Percentiles rank a stretch among this genome's conserved stretches.
These are phyloP conservation scores for Himalopsyche anomala DNA, from an alignment of 2,888 invertebrate genomes.

Conservation along the genomic window DNA sequence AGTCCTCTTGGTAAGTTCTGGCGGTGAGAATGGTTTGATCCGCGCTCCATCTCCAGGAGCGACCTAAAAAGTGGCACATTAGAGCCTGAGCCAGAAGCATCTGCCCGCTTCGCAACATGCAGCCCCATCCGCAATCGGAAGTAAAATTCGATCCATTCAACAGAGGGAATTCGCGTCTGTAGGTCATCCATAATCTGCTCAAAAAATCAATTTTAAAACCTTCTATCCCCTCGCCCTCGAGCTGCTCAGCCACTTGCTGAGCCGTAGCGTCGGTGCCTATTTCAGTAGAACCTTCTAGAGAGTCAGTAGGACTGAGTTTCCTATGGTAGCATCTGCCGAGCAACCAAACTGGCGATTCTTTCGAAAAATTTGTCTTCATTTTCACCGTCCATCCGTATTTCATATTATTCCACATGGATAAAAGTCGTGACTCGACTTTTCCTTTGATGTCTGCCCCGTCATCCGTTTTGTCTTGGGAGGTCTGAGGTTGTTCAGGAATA, in stretches of 20 bases:
- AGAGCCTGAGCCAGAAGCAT: conserved; percentile 95
- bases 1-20: conserved; percentile 81
- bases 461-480: conserved; percentile 61
- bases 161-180: conserved; percentile 89
- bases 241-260: conserved; percentile 77
- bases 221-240: conserved; percentile 83
- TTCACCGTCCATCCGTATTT: conserved; percentile 92
- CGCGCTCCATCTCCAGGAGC: conserved; percentile 89
- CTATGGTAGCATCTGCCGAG: conserved; percentile 90
- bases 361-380: conserved; percentile 85
- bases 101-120: conserved; percentile 90
- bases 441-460: conserved; percentile 80
- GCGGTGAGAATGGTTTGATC: conserved; percentile 81
- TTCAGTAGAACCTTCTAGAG: conserved; percentile 78
- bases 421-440: conserved; percentile 88
- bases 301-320: conserved; percentile 80
- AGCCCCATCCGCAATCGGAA: conserved; percentile 97
- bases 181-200: conserved; percentile 92
- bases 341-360: conserved; percentile 92
- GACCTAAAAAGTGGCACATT: conserved; percentile 88
- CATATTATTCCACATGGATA: conserved; percentile 95
- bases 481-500: conserved; percentile 47
- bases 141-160: conserved; percentile 89
- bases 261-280: conserved; percentile 79
- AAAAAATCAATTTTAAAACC: conserved; percentile 90